Base-by-base conservation (phyloP, 1,140 invertebrate species). In the Anastatus disparis region DNA sequence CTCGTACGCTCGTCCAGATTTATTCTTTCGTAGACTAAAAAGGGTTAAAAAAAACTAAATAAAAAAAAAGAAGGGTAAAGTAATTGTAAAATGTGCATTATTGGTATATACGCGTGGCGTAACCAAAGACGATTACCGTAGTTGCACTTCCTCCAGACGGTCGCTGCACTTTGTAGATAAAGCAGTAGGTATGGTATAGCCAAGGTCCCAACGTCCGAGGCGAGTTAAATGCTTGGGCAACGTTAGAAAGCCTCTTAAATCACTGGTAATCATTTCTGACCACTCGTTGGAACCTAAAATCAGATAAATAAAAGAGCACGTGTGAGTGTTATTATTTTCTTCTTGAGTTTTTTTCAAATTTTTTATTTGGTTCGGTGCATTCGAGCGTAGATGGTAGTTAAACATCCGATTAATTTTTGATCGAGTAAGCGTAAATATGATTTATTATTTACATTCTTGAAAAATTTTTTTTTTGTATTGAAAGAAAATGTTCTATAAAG, bases 221-320 rank as follows among this genome's bases (percentile, higher is more conserved):
- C 12, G 24, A 10, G 50, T 40, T 52, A 55, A 65, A 55, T 40
- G 24, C 31, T 40, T n/a, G 53, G 22, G 65, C 31, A 26, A n/a
- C 26, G 55, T 15, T 70, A 53, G 72, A 78, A 79, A 81, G 74
- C 79, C 79, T 78, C 82, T 81, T 83, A 81, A 84, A 84, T 83
- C 80, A 83, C 73, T 71, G 76, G 76, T 82, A 82, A 83, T 83
- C 79, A 82, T 84, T 82, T 83, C 79, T 79, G 76, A 78, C 79
- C 78, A 82, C 79, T 80, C 78, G 72, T 55, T 73, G 74, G 75
- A 75, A 6, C 15, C 6, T 13, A 17, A 6, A 4, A 44, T 6
- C 31, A 4, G 31, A 6, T 10, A 35, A 10, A 35, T 35, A 35
- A 6, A 35, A 6, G 10, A 6, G 10, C 10, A 35, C 10, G 10